Base-by-base conservation (phyloP, 2,888 invertebrate genomes). In the Pollenia griseotomentosa region DNA sequence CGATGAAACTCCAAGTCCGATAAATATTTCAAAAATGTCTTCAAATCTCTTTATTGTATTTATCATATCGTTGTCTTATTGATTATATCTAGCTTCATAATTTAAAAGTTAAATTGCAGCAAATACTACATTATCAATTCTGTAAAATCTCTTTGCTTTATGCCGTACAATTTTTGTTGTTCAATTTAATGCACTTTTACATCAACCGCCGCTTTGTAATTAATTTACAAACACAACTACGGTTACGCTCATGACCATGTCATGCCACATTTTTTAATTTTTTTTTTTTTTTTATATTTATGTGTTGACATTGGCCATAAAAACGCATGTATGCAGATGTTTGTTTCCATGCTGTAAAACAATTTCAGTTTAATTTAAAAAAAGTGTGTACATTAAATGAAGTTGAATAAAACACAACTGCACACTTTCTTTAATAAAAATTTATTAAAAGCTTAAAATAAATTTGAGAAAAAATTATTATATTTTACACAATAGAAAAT, bases 231-330 rank as follows among this genome's bases (percentile, higher is more conserved):
- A 33, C 16, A 14, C 51, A 33, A 10, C 23, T 9, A 23, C 1
- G 65, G 81, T 23, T 23, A 51, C 79, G 79, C 79, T 19, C 19
- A 12, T 79, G 79, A 40, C 8, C 68, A 61, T 61, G 61, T 80
- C 12, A 33, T 11, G 14, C 42, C 11, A 33, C 51, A 71, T 71
- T 80, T 80, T 33, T 33, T 6, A 23, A 33, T 33, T 33, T 33
- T 6, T 33, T 6, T 6, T 33, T 6, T 33, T 33, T 6, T 33
- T 33, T 16, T 16, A 2, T 46, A 33, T 71, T 71, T 46, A 71
- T 53, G 33, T 23, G 53, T 55, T 71, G 71, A 80, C 71, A 71
- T 80, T 71, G 80, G 51, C 80, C 53, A 63, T 71, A 63, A 80
- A 68, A 80, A 80, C 61, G 44, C 53, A 80, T 53, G 1, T 66